Percentiles rank a stretch among this genome's conserved stretches.
Evolutionary conservation across 2,888 invertebrate genomes (phyloP).

Genomic region (Odontomyia ornata): DNA sequence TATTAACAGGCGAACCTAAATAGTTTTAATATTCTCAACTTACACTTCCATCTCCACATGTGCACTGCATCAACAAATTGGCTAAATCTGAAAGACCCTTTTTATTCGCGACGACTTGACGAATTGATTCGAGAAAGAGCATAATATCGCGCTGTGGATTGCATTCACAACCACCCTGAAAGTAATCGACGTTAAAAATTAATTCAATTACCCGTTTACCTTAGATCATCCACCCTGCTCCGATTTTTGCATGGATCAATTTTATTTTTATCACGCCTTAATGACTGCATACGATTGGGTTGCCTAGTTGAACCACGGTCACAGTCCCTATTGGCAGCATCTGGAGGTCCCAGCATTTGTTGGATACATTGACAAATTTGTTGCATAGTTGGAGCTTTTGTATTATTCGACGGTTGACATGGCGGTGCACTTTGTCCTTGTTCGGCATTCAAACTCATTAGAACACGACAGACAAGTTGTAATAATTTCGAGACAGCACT

Average conservation of each 20-base stretch:
- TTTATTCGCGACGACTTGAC: constrained; percentile 39
- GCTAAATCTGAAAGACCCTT: constrained; percentile 39
- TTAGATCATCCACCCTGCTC: constrained; percentile 25
- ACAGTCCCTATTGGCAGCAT: too few species aligned
- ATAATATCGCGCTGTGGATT: constrained; percentile 32
- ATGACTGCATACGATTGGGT: neutral
- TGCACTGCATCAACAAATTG: constrained; percentile 7
- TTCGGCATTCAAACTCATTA: neutral
- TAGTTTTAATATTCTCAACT: neutral
- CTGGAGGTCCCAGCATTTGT: neutral
- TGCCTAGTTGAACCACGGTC: neutral
- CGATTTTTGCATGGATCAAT: constrained; percentile 15
- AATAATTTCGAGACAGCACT: constrained; percentile 2
- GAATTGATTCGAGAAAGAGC: constrained; percentile 39
- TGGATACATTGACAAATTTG: constrained; percentile 15
- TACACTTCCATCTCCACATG: constrained; percentile 14
- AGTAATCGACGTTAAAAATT: constrained; percentile 1
- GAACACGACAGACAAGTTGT: neutral
- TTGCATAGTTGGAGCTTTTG: neutral
- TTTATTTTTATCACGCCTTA: neutral
- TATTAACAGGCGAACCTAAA: too few species aligned
- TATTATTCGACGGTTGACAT: neutral
- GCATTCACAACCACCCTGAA: constrained; percentile 32
- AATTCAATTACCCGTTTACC: neutral
- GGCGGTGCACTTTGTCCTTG: neutral